phyloP scores from a whole-genome alignment of 2,797 vertebrate species.

The Chloroceryle amazona region DNA sequence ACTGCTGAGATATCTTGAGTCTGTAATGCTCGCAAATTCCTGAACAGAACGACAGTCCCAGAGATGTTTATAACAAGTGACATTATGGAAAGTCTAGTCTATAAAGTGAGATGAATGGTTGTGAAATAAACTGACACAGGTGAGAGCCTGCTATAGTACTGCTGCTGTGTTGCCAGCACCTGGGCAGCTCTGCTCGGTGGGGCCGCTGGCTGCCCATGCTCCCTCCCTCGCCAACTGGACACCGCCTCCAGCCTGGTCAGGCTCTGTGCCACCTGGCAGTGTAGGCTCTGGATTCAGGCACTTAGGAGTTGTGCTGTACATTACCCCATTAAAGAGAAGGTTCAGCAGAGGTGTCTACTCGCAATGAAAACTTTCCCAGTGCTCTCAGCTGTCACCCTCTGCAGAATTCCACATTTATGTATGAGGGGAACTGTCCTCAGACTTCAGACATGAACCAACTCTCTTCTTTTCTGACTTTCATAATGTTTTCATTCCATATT shows the following conservation, averaged over 20 bases:
- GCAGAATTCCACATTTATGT: background rate
- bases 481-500: background rate
- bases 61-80: background rate
- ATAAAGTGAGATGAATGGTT: background rate
- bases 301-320: background rate
- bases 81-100: background rate
- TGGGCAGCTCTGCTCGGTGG: background rate
- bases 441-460: background rate
- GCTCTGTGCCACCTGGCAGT: background rate
- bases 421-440: background rate
- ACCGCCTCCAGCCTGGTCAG: fast-evolving
- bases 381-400: background rate
- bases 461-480: background rate
- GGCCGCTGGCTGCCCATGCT: background rate
- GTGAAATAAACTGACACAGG: background rate
- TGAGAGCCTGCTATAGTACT: background rate
- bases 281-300: fast-evolving
- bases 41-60: background rate
- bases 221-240: background rate
- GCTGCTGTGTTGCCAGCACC: background rate
- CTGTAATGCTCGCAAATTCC: background rate
- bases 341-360: background rate
- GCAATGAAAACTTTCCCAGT: background rate
- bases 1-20: background rate
- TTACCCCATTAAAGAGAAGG: background rate